These are phyloP conservation scores for Mythimna vitellina DNA, from an alignment of 2,888 invertebrate species.

Conservation along the genomic window DNA sequence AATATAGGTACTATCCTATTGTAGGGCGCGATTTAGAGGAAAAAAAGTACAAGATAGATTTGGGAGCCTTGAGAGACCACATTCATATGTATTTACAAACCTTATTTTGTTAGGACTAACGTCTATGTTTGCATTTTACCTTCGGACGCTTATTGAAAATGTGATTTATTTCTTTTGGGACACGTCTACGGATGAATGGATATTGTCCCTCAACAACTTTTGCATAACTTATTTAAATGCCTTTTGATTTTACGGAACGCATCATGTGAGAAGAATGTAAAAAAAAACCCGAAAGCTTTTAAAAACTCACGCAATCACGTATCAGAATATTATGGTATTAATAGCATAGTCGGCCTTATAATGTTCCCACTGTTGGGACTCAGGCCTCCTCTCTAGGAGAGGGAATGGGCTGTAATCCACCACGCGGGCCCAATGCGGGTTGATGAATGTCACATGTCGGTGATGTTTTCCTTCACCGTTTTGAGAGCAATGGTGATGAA, in stretches of 20 bases:
- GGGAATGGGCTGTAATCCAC: too few species aligned
- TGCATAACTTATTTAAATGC: conserved; percentile 29
- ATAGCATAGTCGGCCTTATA: too few species aligned
- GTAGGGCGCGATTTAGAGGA: conserved; percentile 12
- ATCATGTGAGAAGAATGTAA: neutral
- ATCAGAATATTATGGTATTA: too few species aligned
- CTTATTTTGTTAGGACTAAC: conserved; percentile 71
- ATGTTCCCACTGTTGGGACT: too few species aligned
- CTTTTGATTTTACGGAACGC: conserved; percentile 19
- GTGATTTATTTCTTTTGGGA: conserved; percentile 72
- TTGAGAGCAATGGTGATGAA: too few species aligned
- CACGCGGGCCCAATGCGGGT: too few species aligned
- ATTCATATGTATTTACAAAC: conserved; percentile 66
- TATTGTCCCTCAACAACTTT: conserved; percentile 43
- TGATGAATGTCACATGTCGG: too few species aligned
- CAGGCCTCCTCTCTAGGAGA: too few species aligned
- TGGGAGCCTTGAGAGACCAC: conserved; percentile 39
- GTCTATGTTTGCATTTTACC: conserved; percentile 66
- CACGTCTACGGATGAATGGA: conserved; percentile 53
- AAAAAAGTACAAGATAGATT: conserved; percentile 41
- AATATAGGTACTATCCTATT: conserved; percentile 7
- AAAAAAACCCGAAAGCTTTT: conserved; percentile 25
- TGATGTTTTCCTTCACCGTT: too few species aligned
- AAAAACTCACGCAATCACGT: conserved; percentile 38
- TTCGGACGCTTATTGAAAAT: conserved; percentile 65